These are phyloP conservation scores for Hylomyscus alleni DNA, from an alignment of 2,797 vertebrate genomes.

Conservation along the genomic window DNA sequence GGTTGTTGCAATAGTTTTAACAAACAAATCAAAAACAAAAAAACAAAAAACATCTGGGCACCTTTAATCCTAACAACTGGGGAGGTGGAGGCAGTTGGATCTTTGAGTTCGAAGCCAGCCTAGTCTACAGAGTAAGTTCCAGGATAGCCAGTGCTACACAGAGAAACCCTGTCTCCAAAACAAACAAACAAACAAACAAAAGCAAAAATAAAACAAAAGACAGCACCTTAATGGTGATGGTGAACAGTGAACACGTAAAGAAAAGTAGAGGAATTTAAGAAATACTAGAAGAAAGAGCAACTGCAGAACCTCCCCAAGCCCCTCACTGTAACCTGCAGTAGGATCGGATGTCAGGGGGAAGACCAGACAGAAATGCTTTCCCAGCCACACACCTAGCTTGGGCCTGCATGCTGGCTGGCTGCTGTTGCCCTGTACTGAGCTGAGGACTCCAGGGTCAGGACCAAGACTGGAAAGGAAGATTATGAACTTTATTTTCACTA, in stretches of 20 bases:
- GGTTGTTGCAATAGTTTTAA: not conserved
- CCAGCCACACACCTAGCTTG: not conserved
- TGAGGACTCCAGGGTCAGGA: not conserved
- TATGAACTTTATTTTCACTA: not conserved
- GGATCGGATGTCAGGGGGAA: not conserved
- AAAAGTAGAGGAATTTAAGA: slow-evolving; percentile 1
- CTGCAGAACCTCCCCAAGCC: not conserved
- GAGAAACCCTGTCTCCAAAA: not conserved
- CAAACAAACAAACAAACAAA: not conserved
- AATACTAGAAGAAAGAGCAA: slow-evolving; percentile 31
- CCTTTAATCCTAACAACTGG: not conserved
- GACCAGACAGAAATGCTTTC: not conserved
- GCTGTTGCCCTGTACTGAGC: not conserved
- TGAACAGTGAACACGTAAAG: not conserved
- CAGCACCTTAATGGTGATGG: not conserved
- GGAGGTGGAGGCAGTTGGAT: not conserved
- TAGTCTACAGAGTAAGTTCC: not conserved
- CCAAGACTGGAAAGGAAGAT: slow-evolving; percentile 43
- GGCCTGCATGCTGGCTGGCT: not conserved
- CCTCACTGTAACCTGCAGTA: slow-evolving; percentile 1
- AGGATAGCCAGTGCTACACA: not conserved
- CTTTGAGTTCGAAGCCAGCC: not conserved
- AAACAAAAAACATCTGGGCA: not conserved
- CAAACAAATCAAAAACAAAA: not conserved
- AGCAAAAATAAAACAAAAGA: not conserved